Evolutionary conservation across 1,140 invertebrate genomes (phyloP).

Genomic region (Cotesia typhae): DNA sequence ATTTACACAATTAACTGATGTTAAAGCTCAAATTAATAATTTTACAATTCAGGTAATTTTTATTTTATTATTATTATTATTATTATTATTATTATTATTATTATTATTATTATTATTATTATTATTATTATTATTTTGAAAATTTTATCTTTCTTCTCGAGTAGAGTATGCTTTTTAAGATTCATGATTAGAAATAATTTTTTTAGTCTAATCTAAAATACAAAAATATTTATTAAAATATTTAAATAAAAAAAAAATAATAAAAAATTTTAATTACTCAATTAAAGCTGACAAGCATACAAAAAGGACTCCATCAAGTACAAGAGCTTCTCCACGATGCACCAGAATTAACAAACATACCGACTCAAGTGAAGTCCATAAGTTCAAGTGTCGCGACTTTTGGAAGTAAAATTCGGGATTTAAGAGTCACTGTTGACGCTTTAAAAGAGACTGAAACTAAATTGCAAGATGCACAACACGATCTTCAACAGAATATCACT

Average conservation of each 20-base stretch:
- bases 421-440: constrained; percentile 54
- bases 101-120: constrained; percentile 4
- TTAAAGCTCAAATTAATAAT: constrained; percentile 63
- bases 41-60: constrained; percentile 65
- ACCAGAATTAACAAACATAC: constrained; percentile 69
- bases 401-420: constrained; percentile 68
- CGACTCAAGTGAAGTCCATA: constrained; percentile 65
- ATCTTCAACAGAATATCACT: constrained; percentile 59
- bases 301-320: constrained; percentile 66
- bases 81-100: background rate
- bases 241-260: constrained; percentile 2
- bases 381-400: constrained; percentile 69
- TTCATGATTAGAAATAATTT: too few species aligned
- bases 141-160: too few species aligned
- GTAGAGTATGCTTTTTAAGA: too few species aligned
- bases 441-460: constrained; percentile 58
- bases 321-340: constrained; percentile 68
- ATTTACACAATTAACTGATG: constrained; percentile 63
- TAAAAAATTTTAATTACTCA: background rate
- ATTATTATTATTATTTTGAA: background rate
- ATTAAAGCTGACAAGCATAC: constrained; percentile 60
- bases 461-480: constrained; percentile 55
- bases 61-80: constrained; percentile 15
- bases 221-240: too few species aligned
- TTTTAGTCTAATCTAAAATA: too few species aligned